Evolutionary conservation across 1,140 invertebrate species (phyloP).

Genomic region (Tachypleus tridentatus): DNA sequence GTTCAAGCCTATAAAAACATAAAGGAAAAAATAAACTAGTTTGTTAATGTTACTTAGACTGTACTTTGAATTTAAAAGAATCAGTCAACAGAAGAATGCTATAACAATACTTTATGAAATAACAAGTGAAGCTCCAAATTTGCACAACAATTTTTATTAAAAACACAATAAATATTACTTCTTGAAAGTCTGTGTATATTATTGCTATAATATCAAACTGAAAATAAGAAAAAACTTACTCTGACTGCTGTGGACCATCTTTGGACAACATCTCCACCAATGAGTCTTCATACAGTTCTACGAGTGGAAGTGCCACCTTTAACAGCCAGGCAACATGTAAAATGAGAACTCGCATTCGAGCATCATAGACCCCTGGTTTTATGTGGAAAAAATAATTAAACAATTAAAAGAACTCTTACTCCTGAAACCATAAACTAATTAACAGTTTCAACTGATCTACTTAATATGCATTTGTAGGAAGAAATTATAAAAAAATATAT

Average conservation of each 20-base stretch:
- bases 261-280: constrained; percentile 35
- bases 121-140: no score
- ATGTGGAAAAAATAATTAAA: background rate
- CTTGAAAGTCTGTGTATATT: no score
- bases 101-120: no score
- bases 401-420: constrained; percentile 12
- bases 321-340: constrained; percentile 42
- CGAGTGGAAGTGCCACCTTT: constrained; percentile 40
- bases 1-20: no score
- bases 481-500: constrained; percentile 4
- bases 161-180: no score
- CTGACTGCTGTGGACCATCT: constrained; percentile 29
- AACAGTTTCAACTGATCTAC: constrained; percentile 3
- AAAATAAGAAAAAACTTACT: constrained; percentile 27
- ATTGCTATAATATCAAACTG: no score
- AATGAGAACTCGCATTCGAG: constrained; percentile 47
- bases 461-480: background rate
- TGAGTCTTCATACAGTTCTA: constrained; percentile 37
- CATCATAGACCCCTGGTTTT: constrained; percentile 48
- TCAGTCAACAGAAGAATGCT: no score
- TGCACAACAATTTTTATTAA: no score
- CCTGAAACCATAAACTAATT: constrained; percentile 10
- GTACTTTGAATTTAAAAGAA: no score
- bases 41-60: no score
- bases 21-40: no score